Evolutionary conservation across 35 echinoderm and acorn worm species (phyloP), one percentile per base, ranked within the genome.

Genomic region (Anneissia japonica): DNA sequence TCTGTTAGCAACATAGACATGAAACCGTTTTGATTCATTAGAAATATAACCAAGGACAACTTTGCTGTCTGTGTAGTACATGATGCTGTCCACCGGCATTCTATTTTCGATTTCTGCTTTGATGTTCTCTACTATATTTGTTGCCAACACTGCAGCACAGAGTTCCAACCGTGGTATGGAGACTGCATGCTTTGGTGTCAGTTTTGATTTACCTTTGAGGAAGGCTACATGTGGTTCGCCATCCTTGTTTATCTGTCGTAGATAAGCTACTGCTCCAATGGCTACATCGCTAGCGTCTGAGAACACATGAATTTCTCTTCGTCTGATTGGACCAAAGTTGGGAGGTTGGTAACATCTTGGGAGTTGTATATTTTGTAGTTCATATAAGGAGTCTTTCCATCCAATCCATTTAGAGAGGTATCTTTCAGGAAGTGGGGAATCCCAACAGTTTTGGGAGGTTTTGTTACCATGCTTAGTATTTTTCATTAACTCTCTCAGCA

Each of bases 1-100:
- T 46, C 89, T 75, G 37, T 94, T 90, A 9, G 92, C 92, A 32
- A 94, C 88, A 41, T 81, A 93, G 1, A 90, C 84, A 72, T 94
- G 87, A 37, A 87, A 94, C 4, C 83, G 38, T 77, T 75, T 90
- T 0, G 64, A 21, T 0, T 86, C 88, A 35, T 94, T 94, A 26
- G 32, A 32, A 32, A 89, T 89, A 82, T 93, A 90, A 5, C 92
- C 84, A 19, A 87, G 74, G 3, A 86, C 77, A 4, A 90, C 81
- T 32, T 78, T 31, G 51, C 86, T 93, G 79, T 89, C 87, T 26
- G 87, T 88, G 26, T 75, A 32, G 73, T 75, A 30, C 3, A 7
- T 32, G 32, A 26, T 30, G 73, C 26, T 30, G 32, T 30, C 32
- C 6, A 30, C 12, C 0, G 30, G 11, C 30, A 33, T 77, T 4